These are phyloP conservation scores for Aphaenogaster ashmeadi DNA, from an alignment of 1,140 invertebrate species.

Conservation along the genomic window DNA sequence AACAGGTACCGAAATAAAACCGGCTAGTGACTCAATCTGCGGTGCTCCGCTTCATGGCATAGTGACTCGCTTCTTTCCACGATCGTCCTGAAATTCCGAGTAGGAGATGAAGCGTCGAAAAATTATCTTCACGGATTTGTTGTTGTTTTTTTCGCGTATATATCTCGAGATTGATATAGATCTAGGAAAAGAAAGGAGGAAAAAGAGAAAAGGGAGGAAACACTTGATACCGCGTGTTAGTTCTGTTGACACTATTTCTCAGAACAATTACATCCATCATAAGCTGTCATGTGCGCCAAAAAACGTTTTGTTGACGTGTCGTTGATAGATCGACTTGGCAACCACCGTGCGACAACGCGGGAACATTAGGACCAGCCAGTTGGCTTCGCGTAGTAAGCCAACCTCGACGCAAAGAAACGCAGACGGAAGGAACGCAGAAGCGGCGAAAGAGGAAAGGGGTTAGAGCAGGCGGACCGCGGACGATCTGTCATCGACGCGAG, in stretches of 20 bases:
- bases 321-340: constrained; percentile 28
- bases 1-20: constrained; percentile 81
- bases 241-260: background rate
- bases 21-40: constrained; percentile 84
- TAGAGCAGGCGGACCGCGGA: constrained; percentile 1
- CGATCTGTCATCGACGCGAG: constrained; percentile 81
- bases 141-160: background rate
- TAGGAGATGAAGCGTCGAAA: background rate
- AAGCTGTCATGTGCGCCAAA: background rate
- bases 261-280: background rate
- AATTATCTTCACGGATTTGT: constrained; percentile 33
- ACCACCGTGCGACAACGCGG: background rate
- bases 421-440: background rate
- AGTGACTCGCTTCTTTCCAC: constrained; percentile 32
- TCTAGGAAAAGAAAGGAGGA: background rate
- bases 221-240: background rate
- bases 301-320: background rate
- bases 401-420: constrained; percentile 14
- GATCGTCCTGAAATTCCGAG: constrained; percentile 28
- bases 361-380: background rate
- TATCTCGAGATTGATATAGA: background rate
- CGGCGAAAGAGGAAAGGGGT: constrained; percentile 12
- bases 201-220: background rate
- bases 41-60: constrained; percentile 55
- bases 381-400: background rate